A percentile compares a stretch with the other conserved stretches of the same genome.
Conservation (phyloP, 2,888 invertebrate genomes). For the Periphyllus acericola region DNA sequence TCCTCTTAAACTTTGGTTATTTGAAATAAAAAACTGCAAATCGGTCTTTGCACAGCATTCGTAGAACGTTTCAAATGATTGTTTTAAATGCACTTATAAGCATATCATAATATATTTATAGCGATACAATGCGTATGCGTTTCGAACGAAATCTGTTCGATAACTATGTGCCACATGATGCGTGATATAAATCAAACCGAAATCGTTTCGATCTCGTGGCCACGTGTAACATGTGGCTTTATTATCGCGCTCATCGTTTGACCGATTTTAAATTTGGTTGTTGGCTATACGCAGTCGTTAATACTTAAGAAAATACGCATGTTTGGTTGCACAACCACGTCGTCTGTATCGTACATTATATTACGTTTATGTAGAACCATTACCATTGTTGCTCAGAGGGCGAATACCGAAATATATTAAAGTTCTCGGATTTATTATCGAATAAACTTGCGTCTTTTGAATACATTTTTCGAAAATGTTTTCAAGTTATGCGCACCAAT, state of each 20-base stretch:
- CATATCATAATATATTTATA: background rate
- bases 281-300: background rate
- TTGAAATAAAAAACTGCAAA: background rate
- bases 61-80: background rate
- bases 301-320: background rate
- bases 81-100: background rate
- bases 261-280: conserved; percentile 24
- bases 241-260: conserved; percentile 38
- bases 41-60: background rate
- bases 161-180: conserved; percentile 20
- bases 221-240: conserved; percentile 49
- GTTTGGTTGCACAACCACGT: background rate
- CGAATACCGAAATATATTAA: too few relatives aligned
- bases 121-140: background rate
- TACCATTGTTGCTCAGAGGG: too few relatives aligned
- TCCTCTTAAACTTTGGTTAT: background rate
- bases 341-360: too few relatives aligned
- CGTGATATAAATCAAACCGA: conserved; percentile 33
- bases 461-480: too few relatives aligned
- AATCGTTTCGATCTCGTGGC: conserved; percentile 29
- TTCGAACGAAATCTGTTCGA: conserved; percentile 36
- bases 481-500: too few relatives aligned
- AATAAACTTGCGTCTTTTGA: too few relatives aligned
- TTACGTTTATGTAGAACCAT: background rate
- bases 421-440: too few relatives aligned